Evolutionary conservation across 2,797 vertebrate genomes (phyloP), one percentile per base, ranked within the genome.

Genomic region (Phoxinus dragarum): DNA sequence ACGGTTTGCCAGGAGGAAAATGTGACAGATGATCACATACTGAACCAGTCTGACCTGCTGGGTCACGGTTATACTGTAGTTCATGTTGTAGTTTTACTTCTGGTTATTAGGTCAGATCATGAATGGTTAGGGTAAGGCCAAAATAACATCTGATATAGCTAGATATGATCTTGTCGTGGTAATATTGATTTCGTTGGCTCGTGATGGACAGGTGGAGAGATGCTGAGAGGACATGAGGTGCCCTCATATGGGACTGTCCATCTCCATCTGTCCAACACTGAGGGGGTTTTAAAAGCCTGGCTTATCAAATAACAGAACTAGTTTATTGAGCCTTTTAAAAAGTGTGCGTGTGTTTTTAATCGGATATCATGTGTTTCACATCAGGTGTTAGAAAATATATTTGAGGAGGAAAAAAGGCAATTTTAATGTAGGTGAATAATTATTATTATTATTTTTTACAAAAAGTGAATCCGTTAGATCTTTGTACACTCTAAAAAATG

Each of bases 31-130:
- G 38, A 59, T 34, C 16, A 59, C 52, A 42, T 7, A 10, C 54
- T 42, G 42, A 67, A 52, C 81, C 7, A 66, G 56, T 83, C n/a
- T 75, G 71, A 75, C 81, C 71, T 66, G 81, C 81, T 49, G 6
- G 31, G 44, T 17, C 54, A 74, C 36, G 7, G 34, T 21, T 16
- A 4, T 44, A 6, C 16, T 49, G 31, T 38, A 11, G 36, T 23
- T 3, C 1, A 75, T 75, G 4, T 1, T 0, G 6, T 21, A 21
- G 71, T 31, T 49, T 44, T 12, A 27, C 69, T 23, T 40, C 34
- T 10, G 56, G 12, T 16, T 31, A 16, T 64, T 31, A 44, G 23
- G 27, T 21, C 66, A 19, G 34, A 5, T 56, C 74, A n/a, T 2
- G 5, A 38, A 38, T 16, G 3, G 1, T 40, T 14, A 4, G 44